Percentiles rank a stretch among this genome's conserved stretches.
Conservation (phyloP, 2,113 vertebrate species). For the Oncorhynchus tshawytscha region DNA sequence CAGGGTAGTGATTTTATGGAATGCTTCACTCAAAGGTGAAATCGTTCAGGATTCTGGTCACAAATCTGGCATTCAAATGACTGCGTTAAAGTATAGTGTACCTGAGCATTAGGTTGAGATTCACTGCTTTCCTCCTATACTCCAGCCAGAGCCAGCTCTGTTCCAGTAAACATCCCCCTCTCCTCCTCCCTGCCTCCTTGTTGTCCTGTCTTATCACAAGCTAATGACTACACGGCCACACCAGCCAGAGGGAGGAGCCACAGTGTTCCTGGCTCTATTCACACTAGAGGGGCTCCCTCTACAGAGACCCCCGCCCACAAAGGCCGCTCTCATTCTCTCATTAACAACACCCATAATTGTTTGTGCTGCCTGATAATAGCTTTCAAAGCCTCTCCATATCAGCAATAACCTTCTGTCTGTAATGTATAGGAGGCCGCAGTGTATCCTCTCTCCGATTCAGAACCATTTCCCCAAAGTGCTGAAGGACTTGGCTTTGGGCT, state of each 20-base stretch:
- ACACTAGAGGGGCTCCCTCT: conserved; percentile 59
- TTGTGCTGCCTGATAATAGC: conserved; percentile 88
- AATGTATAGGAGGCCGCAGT: conserved; percentile 74
- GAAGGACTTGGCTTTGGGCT: conserved; percentile 7
- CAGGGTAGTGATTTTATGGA: neutral
- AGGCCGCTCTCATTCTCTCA: conserved; percentile 86
- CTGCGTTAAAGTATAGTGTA: no score
- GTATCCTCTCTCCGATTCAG: conserved; percentile 67
- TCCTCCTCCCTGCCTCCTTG: neutral
- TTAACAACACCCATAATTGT: conserved; percentile 85
- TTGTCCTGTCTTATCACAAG: conserved; percentile 40
- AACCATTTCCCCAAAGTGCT: conserved; percentile 20
- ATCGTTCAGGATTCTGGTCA: no score
- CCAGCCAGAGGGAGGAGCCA: conserved; percentile 48
- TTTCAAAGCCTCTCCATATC: conserved; percentile 86
- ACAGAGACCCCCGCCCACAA: conserved; percentile 68
- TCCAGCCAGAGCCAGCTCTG: neutral
- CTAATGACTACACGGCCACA: conserved; percentile 60
- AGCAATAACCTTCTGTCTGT: conserved; percentile 92
- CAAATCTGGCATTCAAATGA: no score
- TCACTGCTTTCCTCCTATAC: neutral
- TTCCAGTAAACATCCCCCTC: conserved; percentile 6
- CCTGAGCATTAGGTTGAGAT: neutral
- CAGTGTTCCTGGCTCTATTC: conserved; percentile 50
- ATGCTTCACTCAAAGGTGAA: neutral